These are phyloP conservation scores for Busseola fusca DNA, from an alignment of 2,888 invertebrate species.

Conservation along the genomic window DNA sequence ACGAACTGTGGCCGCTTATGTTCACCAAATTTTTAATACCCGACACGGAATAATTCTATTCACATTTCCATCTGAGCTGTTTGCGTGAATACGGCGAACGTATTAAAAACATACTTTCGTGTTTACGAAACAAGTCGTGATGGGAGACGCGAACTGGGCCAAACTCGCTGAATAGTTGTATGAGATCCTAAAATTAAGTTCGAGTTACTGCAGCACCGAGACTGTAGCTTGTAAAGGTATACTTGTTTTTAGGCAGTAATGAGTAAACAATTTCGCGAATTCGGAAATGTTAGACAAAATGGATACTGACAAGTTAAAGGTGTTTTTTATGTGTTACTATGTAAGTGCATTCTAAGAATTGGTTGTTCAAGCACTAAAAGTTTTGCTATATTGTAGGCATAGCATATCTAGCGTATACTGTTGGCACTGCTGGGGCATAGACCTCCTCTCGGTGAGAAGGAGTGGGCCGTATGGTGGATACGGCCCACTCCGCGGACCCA, in stretches of 20 bases:
- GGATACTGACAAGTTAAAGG: neutral
- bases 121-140: slow-evolving; percentile 57
- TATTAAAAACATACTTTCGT: slow-evolving; percentile 62
- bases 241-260: slow-evolving; percentile 25
- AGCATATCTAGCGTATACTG: neutral
- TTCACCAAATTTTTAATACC: slow-evolving; percentile 66
- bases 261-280: slow-evolving; percentile 17
- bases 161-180: slow-evolving; percentile 58
- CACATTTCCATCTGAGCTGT: slow-evolving; percentile 61
- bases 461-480: too few species aligned
- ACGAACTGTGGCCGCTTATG: slow-evolving; percentile 64
- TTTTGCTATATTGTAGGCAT: neutral
- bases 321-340: neutral
- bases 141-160: slow-evolving; percentile 38
- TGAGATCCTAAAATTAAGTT: slow-evolving; percentile 56
- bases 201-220: slow-evolving; percentile 30
- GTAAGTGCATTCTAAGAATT: neutral
- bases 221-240: slow-evolving; percentile 18
- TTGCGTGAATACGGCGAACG: slow-evolving; percentile 59
- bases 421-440: neutral
- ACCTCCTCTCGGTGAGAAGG: too few species aligned
- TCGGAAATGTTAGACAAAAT: neutral
- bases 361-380: neutral
- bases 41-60: slow-evolving; percentile 61
- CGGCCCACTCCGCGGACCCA: neutral